These are phyloP conservation scores for Apodemus speciosus DNA, from an alignment of 2,113 vertebrate genomes.

Conservation along the genomic window DNA sequence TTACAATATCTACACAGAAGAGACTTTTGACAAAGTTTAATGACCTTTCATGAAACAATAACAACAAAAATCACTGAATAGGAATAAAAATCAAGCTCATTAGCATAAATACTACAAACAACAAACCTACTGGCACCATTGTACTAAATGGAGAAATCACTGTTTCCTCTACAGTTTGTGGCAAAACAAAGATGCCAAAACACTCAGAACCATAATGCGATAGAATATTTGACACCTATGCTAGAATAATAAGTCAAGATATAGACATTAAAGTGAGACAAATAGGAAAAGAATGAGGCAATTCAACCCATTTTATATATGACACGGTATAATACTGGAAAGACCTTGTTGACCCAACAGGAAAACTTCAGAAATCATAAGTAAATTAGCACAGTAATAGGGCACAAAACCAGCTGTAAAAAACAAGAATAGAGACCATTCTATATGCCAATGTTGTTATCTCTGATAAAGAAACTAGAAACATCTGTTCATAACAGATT, in stretches of 20 bases:
- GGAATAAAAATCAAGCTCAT: not conserved
- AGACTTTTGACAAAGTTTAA: not conserved
- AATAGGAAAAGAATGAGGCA: not conserved
- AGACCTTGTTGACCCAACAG: not conserved
- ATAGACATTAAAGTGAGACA: not conserved
- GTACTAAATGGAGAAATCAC: not conserved
- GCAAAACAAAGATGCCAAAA: not conserved
- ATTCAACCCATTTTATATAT: not conserved
- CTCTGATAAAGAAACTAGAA: not conserved
- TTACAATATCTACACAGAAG: not conserved
- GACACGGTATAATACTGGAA: not conserved
- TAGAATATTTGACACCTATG: not conserved
- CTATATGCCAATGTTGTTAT: not conserved
- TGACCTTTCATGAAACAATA: not conserved
- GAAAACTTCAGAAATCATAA: not conserved
- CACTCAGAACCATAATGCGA: not conserved
- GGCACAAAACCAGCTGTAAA: not conserved
- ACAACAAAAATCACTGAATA: not conserved
- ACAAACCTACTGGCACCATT: not conserved
- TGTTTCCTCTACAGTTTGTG: not conserved
- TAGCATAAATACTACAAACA: not conserved
- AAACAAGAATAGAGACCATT: not conserved
- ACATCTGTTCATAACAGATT: not conserved
- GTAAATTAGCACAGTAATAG: not conserved
- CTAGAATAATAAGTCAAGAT: not conserved